Percentiles rank a stretch among this genome's conserved stretches.
Conservation (phyloP, 2,113 vertebrate species). For the Megatriorchis doriae region DNA sequence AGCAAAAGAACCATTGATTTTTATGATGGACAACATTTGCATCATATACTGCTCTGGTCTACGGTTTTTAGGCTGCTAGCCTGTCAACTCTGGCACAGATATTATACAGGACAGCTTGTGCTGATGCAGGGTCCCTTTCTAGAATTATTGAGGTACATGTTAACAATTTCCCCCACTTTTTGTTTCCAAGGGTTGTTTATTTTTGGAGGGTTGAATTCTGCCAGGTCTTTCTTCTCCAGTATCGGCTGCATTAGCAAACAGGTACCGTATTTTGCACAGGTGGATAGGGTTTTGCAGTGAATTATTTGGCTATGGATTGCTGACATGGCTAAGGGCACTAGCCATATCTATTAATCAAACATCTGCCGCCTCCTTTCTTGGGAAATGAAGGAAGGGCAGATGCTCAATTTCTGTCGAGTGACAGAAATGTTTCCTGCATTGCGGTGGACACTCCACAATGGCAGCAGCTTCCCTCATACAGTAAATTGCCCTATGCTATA, state of each 20-base stretch:
- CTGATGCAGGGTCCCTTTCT: neutral
- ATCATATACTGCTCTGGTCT: conserved; percentile 70
- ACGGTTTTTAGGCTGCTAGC: conserved; percentile 43
- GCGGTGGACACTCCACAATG: neutral
- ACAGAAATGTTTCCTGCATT: neutral
- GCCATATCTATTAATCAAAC: accelerated
- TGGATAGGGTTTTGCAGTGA: neutral
- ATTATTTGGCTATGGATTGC: accelerated
- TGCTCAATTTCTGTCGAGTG: neutral
- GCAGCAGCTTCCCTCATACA: neutral
- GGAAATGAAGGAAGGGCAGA: neutral
- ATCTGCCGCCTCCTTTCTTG: neutral
- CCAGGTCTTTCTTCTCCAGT: neutral
- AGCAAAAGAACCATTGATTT: conserved; percentile 94
- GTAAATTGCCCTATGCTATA: neutral
- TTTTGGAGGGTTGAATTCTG: neutral
- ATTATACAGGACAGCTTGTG: neutral
- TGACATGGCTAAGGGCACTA: too few relatives aligned
- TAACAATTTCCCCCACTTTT: neutral
- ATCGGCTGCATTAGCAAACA: neutral
- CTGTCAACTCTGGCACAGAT: neutral
- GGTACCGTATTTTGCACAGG: accelerated
- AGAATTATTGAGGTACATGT: neutral
- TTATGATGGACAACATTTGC: conserved; percentile 81
- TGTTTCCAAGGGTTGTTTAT: neutral